Conservation (phyloP, 2,797 vertebrate species). For the Protosalanx chinensis region DNA sequence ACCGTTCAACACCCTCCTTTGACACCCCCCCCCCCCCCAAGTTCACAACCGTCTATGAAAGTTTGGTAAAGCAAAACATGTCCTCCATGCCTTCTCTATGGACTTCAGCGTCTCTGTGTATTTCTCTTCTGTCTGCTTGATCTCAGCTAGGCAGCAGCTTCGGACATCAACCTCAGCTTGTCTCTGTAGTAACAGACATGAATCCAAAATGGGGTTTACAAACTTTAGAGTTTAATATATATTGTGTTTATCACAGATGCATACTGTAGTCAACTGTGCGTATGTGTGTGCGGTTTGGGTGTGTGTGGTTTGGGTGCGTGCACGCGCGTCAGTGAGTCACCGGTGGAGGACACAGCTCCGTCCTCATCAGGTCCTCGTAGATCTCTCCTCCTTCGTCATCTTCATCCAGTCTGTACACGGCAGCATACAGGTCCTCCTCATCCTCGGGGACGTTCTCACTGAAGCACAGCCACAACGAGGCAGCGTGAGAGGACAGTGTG, state of each 20-base stretch:
- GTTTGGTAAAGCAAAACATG: background rate
- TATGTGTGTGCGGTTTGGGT: background rate
- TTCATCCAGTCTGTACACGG: conserved; percentile 75
- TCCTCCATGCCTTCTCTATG: conserved; percentile 81
- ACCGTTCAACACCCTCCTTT: background rate
- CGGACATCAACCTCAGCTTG: conserved; percentile 84
- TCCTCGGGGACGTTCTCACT: conserved; percentile 80
- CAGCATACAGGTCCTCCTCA: conserved; percentile 85
- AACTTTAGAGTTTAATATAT: background rate
- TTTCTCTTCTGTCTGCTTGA: conserved; percentile 95
- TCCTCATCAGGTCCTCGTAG: conserved; percentile 92
- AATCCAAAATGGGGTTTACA: background rate
- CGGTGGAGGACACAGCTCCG: conserved; percentile 73
- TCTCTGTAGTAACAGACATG: conserved; percentile 68
- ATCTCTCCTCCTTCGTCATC: conserved; percentile 86
- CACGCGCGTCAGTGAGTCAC: conserved; percentile 52
- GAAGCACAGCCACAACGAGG: conserved; percentile 19
- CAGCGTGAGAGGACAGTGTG: background rate
- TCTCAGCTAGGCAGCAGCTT: conserved; percentile 88
- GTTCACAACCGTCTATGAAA: background rate
- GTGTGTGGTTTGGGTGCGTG: conserved; percentile 4
- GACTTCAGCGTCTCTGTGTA: conserved; percentile 84
- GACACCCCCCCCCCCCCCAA: background rate
- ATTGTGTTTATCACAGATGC: background rate
- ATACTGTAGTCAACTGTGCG: too few species aligned